Conservation (phyloP, 92 coral and sea anemone genomes). For the Anthopleura xanthogrammica region DNA sequence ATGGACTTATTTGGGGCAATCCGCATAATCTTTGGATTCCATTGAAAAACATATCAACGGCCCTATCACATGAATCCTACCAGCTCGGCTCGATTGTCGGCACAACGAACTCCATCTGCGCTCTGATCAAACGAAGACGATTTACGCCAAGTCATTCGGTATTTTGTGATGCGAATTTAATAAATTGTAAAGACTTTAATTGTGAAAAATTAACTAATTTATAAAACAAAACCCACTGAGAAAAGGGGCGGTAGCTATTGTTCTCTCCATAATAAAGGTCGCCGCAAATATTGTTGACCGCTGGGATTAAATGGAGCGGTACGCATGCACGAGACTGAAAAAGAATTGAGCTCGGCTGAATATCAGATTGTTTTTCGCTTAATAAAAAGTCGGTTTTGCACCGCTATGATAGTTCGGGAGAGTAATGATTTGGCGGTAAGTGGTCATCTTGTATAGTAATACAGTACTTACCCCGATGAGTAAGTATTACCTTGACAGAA, state of each 20-base stretch:
- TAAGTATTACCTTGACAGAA: neutral
- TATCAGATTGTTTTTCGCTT: conserved; percentile 45
- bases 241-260: conserved; percentile 59
- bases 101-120: conserved; percentile 40
- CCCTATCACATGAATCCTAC: neutral
- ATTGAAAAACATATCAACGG: neutral
- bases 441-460: conserved; percentile 13
- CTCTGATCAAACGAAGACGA: conserved; percentile 52
- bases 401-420: conserved; percentile 22
- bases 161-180: conserved; percentile 51
- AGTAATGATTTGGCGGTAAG: conserved; percentile 17
- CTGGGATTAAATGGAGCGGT: conserved; percentile 40
- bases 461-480: conserved; percentile 12
- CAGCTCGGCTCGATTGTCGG: conserved; percentile 22
- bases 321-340: conserved; percentile 29
- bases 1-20: neutral
- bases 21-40: conserved; percentile 3
- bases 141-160: conserved; percentile 45
- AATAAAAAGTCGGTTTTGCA: conserved; percentile 40
- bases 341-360: conserved; percentile 26
- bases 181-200: conserved; percentile 55
- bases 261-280: conserved; percentile 41
- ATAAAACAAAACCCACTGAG: conserved; percentile 44
- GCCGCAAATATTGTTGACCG: conserved; percentile 39
- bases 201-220: conserved; percentile 60